Evolutionary conservation across 2,113 vertebrate species (phyloP), one percentile per base, ranked within the genome.

Genomic region (Gila orcuttii): DNA sequence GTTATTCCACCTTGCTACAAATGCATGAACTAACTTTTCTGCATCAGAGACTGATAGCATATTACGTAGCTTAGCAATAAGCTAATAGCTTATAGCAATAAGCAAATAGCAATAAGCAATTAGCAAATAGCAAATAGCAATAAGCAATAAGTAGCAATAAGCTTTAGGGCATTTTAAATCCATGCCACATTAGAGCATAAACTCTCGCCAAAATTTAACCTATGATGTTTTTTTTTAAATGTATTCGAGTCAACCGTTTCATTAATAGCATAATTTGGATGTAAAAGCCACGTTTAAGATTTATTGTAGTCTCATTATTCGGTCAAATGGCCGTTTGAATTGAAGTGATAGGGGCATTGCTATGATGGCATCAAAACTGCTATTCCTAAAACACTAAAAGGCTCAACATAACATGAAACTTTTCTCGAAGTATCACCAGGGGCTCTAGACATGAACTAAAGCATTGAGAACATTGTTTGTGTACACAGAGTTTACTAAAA

Each of bases 81-180:
- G n/a, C n/a, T n/a, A n/a, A n/a, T n/a, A n/a, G n/a, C n/a, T n/a
- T n/a, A n/a, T n/a, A n/a, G n/a, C n/a, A n/a, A n/a, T n/a, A n/a
- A n/a, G n/a, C n/a, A n/a, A n/a, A n/a, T n/a, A n/a, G n/a, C n/a
- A n/a, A n/a, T n/a, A n/a, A n/a, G n/a, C n/a, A n/a, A n/a, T n/a
- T n/a, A n/a, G n/a, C n/a, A n/a, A n/a, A n/a, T n/a, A n/a, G n/a
- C n/a, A n/a, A n/a, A n/a, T n/a, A n/a, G n/a, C n/a, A n/a, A n/a
- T n/a, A n/a, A n/a, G n/a, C n/a, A n/a, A n/a, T n/a, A n/a, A n/a
- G n/a, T n/a, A n/a, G n/a, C n/a, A n/a, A n/a, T n/a, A n/a, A n/a
- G n/a, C n/a, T n/a, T n/a, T 64, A 64, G 62, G 62, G 62, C 62
- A 64, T 64, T 64, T 64, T 64, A 64, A 64, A 64, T 64, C 62